phyloP scores from a whole-genome alignment of 2,113 vertebrate genomes.

The Calonectris borealis region DNA sequence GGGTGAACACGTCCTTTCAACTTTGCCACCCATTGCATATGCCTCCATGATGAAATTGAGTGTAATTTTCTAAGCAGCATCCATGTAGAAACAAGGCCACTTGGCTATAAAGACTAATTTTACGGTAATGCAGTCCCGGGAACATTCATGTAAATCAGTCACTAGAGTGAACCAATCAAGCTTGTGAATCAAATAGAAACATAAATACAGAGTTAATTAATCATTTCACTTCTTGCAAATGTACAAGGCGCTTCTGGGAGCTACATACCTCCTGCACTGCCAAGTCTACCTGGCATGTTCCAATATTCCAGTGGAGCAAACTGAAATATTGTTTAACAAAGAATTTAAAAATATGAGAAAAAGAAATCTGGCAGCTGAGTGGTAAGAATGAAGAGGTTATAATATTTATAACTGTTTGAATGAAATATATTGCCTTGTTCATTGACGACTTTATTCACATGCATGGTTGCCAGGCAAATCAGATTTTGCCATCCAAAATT shows the following conservation, averaged over 20 bases:
- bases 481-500: not conserved
- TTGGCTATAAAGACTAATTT: not conserved
- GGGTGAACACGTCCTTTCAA: not conserved
- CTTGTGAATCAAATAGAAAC: not conserved
- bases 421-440: not conserved
- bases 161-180: not conserved
- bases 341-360: not conserved
- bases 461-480: not conserved
- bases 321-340: not conserved
- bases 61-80: not conserved
- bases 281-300: not conserved
- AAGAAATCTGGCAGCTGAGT: not conserved
- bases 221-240: constrained; percentile 19
- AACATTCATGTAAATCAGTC: not conserved
- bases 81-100: not conserved
- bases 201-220: constrained; percentile 16
- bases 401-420: not conserved
- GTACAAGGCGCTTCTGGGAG: not conserved
- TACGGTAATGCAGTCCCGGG: not conserved
- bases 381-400: not conserved
- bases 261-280: not conserved
- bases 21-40: not conserved
- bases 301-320: not conserved
- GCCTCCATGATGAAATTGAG: not conserved
- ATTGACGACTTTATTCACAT: not conserved